Percentiles rank a stretch among this genome's conserved stretches.
These are phyloP conservation scores for Anseranas semipalmata DNA, from an alignment of 2,113 vertebrate genomes.

Conservation along the genomic window DNA sequence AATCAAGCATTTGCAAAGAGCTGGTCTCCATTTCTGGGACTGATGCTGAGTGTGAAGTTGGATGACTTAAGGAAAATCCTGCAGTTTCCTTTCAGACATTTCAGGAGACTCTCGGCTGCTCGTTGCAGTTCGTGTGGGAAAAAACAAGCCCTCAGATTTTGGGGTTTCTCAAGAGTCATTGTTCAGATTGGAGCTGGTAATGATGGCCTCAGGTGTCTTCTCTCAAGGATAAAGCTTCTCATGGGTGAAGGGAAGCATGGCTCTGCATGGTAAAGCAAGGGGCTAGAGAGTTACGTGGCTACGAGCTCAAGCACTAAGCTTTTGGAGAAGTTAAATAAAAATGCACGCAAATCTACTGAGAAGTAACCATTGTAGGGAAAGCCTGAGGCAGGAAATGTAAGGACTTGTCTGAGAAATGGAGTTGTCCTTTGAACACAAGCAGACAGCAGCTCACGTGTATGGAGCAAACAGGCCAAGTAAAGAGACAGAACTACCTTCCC, in stretches of 20 bases:
- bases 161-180: background rate
- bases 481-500: background rate
- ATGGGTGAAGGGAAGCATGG: background rate
- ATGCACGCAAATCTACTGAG: background rate
- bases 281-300: background rate
- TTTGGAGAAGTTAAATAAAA: conserved; percentile 8
- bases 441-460: background rate
- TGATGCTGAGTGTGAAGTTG: background rate
- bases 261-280: background rate
- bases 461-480: background rate
- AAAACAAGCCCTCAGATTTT: background rate
- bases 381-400: background rate
- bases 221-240: background rate
- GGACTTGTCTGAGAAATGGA: conserved; percentile 14
- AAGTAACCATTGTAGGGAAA: background rate
- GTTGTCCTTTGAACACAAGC: background rate
- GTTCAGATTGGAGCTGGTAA: background rate
- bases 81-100: background rate
- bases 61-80: background rate
- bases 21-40: background rate
- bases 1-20: background rate
- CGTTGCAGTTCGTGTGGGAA: background rate
- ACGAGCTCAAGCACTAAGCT: background rate
- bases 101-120: background rate
- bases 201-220: background rate